Evolutionary conservation across 2,797 vertebrate genomes (phyloP), one percentile per base, ranked within the genome.

Genomic region (Cuniculus paca): DNA sequence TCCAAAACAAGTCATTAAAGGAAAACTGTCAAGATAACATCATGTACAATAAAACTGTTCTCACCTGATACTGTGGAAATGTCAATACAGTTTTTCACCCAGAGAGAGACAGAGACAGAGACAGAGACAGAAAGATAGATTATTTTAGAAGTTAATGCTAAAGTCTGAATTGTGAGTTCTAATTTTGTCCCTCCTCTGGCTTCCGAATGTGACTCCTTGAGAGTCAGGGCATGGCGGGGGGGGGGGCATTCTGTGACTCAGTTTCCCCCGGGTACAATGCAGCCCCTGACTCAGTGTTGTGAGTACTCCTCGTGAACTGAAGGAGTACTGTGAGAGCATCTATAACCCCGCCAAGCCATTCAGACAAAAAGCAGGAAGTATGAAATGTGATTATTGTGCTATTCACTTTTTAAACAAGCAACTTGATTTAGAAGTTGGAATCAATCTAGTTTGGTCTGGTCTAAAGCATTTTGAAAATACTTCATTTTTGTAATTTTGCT

Each of bases 331-430:
- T 61, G 36, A 81, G 58, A 65, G n/a, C 42, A 56, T 61, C 80
- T 79, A 14, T 42, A 89, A 83, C 75, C 85, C 75, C 65, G 74
- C 87, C 7, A 85, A 56, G 50, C 79, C 50, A 36, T 31, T 86
- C 90, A 81, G 36, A 96, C 82, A 45, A 82, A 95, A 94, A 77
- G 70, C 95, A 96, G 74, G 95, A 95, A 94, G 74, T 68, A 85
- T 63, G 54, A 89, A 95, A 92, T 81, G 88, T 28, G 92, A 87
- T 94, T 92, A 92, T 81, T 72, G 45, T 90, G 70, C 87, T 86
- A 24, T 34, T 96, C 26, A 50, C 90, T 92, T 95, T 88, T 42
- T 72, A 79, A 95, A 96, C 52, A 85, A 86, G 75, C 60, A 70
- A 58, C 72, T 77, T 93, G 92, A 92, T 63, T 95, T 88, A 95